Conservation (phyloP, 2,888 invertebrate species). For the Leucoptera coffeella region DNA sequence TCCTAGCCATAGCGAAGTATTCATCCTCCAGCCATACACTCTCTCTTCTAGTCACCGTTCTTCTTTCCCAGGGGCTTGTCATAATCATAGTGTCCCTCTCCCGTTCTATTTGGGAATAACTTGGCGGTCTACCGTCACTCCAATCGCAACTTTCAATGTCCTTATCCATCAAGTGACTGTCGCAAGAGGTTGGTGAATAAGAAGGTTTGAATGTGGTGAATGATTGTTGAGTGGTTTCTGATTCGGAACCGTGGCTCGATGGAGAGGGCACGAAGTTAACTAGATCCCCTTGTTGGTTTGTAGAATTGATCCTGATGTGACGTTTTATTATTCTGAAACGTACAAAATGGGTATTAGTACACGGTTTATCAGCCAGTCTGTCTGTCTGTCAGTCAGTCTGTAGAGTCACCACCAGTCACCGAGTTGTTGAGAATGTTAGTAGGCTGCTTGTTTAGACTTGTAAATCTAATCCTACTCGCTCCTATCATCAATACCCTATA, state of each 20-base stretch:
- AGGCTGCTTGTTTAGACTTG: too few relatives aligned
- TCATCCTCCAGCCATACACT: slow-evolving; percentile 73
- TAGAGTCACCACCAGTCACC: too few relatives aligned
- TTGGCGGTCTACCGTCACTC: slow-evolving; percentile 49
- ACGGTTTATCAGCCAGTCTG: too few relatives aligned
- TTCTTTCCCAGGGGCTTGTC: slow-evolving; percentile 42
- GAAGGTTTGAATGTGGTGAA: slow-evolving; percentile 48
- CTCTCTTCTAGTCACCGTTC: slow-evolving; percentile 41
- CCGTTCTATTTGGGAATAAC: slow-evolving; percentile 24
- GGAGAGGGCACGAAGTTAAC: slow-evolving; percentile 64
- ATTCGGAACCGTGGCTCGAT: slow-evolving; percentile 33
- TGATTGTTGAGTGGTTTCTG: slow-evolving; percentile 33
- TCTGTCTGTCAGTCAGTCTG: too few relatives aligned
- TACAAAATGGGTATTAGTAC: too few relatives aligned
- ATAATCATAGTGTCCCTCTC: slow-evolving; percentile 33
- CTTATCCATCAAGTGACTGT: slow-evolving; percentile 32
- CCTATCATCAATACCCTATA: too few relatives aligned
- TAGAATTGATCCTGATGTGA: slow-evolving; percentile 50
- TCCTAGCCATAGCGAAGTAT: slow-evolving; percentile 74
- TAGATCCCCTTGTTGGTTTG: slow-evolving; percentile 54
- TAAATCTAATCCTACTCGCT: too few relatives aligned
- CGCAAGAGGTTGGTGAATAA: slow-evolving; percentile 45
- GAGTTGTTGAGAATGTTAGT: too few relatives aligned
- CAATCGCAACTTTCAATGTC: slow-evolving; percentile 43
- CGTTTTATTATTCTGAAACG: slow-evolving; percentile 57